Percentiles rank a stretch among this genome's conserved stretches.
phyloP scores from a whole-genome alignment of 2,113 vertebrate species.

The Irena cyanogastra region DNA sequence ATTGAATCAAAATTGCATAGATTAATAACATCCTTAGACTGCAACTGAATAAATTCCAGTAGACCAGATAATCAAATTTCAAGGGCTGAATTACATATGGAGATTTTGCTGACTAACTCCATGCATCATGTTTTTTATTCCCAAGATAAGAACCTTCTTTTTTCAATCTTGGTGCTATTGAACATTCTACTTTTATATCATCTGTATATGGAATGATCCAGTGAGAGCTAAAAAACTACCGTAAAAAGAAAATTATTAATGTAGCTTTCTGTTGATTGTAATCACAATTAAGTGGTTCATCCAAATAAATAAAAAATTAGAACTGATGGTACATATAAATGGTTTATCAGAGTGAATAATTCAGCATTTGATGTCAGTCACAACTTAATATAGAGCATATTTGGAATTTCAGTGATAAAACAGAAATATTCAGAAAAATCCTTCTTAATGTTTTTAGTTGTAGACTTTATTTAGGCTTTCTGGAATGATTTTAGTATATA shows the following conservation, averaged over 20 bases:
- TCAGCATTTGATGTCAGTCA: background rate
- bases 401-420: background rate
- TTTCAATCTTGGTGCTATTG: background rate
- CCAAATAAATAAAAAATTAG: background rate
- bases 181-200: background rate
- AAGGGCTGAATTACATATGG: background rate
- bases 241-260: background rate
- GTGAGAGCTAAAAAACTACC: background rate
- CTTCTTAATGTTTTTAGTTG: background rate
- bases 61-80: background rate
- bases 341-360: background rate
- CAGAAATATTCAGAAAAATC: background rate
- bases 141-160: background rate
- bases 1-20: background rate
- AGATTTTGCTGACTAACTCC: background rate
- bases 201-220: background rate
- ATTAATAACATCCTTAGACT: background rate
- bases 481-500: background rate
- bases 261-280: background rate
- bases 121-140: background rate
- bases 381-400: background rate
- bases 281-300: background rate
- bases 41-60: background rate
- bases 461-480: background rate
- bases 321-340: background rate